phyloP scores from a whole-genome alignment of 2,113 vertebrate genomes.

The Lampris incognitus region DNA sequence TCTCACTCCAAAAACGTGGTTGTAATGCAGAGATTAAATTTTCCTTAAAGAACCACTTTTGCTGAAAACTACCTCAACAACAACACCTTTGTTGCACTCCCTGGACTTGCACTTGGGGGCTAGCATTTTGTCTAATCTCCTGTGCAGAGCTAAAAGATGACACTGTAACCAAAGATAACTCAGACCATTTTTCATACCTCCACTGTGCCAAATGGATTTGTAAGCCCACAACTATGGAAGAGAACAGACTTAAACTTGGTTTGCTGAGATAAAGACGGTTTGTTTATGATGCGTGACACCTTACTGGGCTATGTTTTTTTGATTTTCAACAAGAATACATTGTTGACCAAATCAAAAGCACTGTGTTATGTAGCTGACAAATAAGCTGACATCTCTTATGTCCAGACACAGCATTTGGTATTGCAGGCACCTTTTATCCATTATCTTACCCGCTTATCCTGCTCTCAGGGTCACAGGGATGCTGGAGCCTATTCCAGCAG shows the following conservation, averaged over 20 bases:
- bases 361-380: too few species aligned
- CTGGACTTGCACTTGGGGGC: background rate
- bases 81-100: background rate
- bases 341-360: too few species aligned
- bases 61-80: background rate
- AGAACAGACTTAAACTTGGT: constrained; percentile 1
- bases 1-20: too few species aligned
- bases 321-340: too few species aligned
- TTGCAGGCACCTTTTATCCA: too few species aligned
- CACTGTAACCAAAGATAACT: background rate
- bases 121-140: background rate
- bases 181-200: constrained; percentile 3
- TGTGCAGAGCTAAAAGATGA: background rate
- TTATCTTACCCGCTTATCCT: too few species aligned
- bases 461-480: too few species aligned
- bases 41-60: too few species aligned
- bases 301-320: too few species aligned
- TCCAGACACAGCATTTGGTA: background rate
- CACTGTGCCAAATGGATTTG: background rate
- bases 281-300: background rate
- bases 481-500: too few species aligned
- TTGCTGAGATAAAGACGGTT: background rate
- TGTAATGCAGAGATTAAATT: too few species aligned
- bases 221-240: background rate
- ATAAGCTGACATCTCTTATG: too few species aligned